Percentiles rank a stretch among this genome's conserved stretches.
phyloP scores from a whole-genome alignment of 2,797 vertebrate species.

The Bradypodion pumilum region DNA sequence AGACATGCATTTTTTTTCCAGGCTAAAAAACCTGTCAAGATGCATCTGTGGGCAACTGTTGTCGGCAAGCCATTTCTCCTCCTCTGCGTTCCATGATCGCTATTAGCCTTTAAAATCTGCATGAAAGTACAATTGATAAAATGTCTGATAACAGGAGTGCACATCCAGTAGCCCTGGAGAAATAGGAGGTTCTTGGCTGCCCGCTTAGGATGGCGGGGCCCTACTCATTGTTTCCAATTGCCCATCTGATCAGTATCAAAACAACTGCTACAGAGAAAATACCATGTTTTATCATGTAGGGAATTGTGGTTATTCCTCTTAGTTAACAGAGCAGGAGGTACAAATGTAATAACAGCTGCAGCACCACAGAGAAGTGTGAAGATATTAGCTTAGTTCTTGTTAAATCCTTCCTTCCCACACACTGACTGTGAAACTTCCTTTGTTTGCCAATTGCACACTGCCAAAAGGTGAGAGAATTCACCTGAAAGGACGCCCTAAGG shows the following conservation, averaged over 20 bases:
- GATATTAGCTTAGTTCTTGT: no score
- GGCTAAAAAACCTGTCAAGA: background rate
- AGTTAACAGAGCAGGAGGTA: no score
- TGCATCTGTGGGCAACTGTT: constrained; percentile 6
- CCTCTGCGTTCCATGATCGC: background rate
- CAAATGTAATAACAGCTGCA: no score
- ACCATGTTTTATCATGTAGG: no score
- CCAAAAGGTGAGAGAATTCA: no score
- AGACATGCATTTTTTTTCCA: constrained; percentile 30
- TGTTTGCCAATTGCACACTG: no score
- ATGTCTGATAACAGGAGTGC: background rate
- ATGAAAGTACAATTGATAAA: background rate
- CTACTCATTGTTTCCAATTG: background rate
- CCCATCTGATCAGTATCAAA: background rate
- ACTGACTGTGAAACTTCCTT: no score
- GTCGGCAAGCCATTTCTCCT: background rate
- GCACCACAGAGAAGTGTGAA: no score
- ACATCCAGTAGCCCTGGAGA: background rate
- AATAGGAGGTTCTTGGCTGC: background rate
- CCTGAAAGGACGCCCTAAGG: no score
- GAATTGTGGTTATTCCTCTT: no score
- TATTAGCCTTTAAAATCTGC: constrained; percentile 24
- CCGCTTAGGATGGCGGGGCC: background rate
- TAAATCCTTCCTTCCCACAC: no score
- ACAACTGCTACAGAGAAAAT: no score